Evolutionary conservation across 2,797 vertebrate genomes (phyloP).

Genomic region (Galago senegalensis): DNA sequence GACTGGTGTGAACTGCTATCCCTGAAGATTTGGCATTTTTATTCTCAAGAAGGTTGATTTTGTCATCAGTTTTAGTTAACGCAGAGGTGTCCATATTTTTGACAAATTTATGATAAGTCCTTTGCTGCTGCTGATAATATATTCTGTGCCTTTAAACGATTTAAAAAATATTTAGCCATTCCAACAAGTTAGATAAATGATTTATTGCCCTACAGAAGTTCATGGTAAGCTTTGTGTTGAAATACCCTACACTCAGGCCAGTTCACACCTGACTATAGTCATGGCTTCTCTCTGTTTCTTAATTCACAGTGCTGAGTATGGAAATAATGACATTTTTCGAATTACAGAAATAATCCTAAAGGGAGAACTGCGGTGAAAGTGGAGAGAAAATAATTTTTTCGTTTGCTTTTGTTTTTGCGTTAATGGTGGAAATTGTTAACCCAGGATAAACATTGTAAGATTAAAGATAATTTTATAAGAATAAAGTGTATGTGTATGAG

Average conservation of each 20-base stretch:
- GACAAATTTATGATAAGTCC: neutral
- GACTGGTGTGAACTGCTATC: neutral
- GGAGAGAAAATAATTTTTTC: neutral
- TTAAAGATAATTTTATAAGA: neutral
- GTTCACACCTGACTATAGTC: neutral
- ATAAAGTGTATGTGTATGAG: neutral
- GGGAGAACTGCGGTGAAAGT: neutral
- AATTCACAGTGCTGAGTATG: neutral
- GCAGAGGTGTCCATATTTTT: neutral
- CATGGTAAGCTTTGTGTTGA: neutral
- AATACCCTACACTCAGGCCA: neutral
- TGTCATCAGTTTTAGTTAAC: neutral
- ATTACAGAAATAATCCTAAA: neutral
- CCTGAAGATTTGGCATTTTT: neutral
- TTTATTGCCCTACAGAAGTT: neutral
- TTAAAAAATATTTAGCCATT: constrained; percentile 27
- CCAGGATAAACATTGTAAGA: neutral
- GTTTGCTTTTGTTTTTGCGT: neutral
- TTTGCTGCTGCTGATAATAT: neutral
- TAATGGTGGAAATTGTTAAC: neutral
- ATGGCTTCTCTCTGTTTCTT: neutral
- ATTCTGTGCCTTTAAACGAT: neutral
- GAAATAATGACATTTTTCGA: neutral
- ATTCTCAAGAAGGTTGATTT: neutral
- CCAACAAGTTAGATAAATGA: neutral